Evolutionary conservation across 2,113 vertebrate species (phyloP), one percentile per base, ranked within the genome.

Genomic region (Petrocephalus microphthalmus): DNA sequence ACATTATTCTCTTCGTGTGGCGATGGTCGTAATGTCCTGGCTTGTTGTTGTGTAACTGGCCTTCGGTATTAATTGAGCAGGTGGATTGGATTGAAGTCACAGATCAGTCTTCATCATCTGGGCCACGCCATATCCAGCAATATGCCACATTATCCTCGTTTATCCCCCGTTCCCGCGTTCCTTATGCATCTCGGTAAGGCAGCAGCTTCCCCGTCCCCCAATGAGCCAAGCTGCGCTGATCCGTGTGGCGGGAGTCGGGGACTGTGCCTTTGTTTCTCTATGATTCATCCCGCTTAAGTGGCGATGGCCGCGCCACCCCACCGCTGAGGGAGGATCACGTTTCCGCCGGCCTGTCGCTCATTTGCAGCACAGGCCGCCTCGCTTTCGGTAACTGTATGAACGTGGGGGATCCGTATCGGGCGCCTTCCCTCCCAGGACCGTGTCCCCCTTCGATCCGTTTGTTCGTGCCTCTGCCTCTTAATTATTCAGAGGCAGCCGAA

Each of bases 401-500:
- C 52, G 5, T 10, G 37, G 51, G 19, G 71, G 7, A 22, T 88
- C 87, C 5, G 33, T 47, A 88, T 20, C 49, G 71, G 37, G 37
- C 22, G 52, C 51, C n/a, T 15, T 54, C 29, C 29, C 84, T 54
- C 84, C 17, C 49, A 25, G 84, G 49, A 52, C 51, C 47, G 51
- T 25, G 54, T 25, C 47, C 49, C 51, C 13, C 52, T 54, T 85
- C 25, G 29, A 85, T 56, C 51, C 90, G 89, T 94, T 93, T 94
- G 91, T 92, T 93, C 92, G 92, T 56, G 60, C 51, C 33, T 52
- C 71, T 82, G 29, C 19, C 33, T 78, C 87, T 81, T 89, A 93
- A 93, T 94, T 88, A 93, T 95, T 91, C 67, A 92, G 84, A 89
- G 89, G 86, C 81, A 84, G 82, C 25, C 17, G 19, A 85, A 64